These are phyloP conservation scores for Asarcornis scutulata DNA, from an alignment of 2,113 vertebrate genomes.

Conservation along the genomic window DNA sequence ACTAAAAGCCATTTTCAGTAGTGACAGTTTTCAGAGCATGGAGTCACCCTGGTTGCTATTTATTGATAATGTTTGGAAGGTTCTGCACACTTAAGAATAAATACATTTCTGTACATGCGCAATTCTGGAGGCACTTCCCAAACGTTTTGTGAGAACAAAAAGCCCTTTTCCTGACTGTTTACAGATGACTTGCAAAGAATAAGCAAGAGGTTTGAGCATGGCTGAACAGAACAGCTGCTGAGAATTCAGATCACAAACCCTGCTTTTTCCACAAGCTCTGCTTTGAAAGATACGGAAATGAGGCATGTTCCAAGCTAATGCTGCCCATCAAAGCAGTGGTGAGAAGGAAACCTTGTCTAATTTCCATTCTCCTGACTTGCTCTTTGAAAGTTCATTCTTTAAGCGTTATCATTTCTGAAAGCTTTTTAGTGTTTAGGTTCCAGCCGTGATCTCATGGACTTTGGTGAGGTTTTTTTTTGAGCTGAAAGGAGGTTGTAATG, in stretches of 20 bases:
- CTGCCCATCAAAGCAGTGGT: not conserved
- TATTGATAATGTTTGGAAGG: not conserved
- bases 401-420: not conserved
- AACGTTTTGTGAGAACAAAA: constrained; percentile 43
- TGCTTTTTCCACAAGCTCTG: not conserved
- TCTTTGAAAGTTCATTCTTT: not conserved
- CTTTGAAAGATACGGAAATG: not conserved
- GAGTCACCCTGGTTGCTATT: not conserved
- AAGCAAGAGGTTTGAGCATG: not conserved
- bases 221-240: not conserved
- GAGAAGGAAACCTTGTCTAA: not conserved
- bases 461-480: not conserved
- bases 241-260: not conserved
- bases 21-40: not conserved
- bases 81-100: not conserved
- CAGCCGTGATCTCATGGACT: not conserved
- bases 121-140: not conserved
- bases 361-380: not conserved
- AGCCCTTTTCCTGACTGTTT: constrained; percentile 34
- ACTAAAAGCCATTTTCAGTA: not conserved
- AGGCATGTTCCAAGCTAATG: not conserved
- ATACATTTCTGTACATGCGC: not conserved
- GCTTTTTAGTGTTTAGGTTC: not conserved
- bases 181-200: constrained; percentile 56
- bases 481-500: not conserved